Conservation (phyloP, 2,888 invertebrate species). For the Alloscopus bannaensis region DNA sequence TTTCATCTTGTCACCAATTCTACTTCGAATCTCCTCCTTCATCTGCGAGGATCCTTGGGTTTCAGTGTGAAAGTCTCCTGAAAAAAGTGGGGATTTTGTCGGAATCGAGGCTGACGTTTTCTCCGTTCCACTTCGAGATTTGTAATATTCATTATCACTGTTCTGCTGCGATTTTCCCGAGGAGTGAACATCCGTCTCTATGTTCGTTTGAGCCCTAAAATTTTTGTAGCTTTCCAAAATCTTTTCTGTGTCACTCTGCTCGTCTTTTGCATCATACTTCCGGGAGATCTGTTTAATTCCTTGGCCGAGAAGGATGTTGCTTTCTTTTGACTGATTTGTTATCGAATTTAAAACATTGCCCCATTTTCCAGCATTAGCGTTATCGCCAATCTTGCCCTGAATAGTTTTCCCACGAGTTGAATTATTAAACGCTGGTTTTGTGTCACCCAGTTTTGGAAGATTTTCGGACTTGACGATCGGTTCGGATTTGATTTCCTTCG, state of each 20-base stretch:
- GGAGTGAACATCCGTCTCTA: not conserved
- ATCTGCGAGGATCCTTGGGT: too few relatives aligned
- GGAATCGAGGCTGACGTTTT: not conserved
- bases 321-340: too few relatives aligned
- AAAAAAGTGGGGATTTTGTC: too few relatives aligned
- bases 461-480: too few relatives aligned
- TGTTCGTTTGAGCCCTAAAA: slow-evolving; percentile 10
- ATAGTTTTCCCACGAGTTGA: too few relatives aligned
- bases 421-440: too few relatives aligned
- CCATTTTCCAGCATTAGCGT: not conserved
- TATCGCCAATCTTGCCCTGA: too few relatives aligned
- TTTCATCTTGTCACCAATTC: not conserved
- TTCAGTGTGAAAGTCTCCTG: too few relatives aligned
- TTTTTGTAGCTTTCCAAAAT: slow-evolving; percentile 13
- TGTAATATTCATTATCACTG: not conserved
- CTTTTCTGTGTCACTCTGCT: not conserved
- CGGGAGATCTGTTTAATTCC: too few relatives aligned
- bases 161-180: not conserved
- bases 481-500: too few relatives aligned
- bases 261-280: not conserved
- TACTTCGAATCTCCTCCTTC: not conserved
- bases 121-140: not conserved
- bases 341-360: not conserved
- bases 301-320: too few relatives aligned
- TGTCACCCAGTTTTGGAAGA: too few relatives aligned